Base-by-base conservation (phyloP, 2,888 invertebrate genomes). In the Caenorhabditis imperialis region DNA sequence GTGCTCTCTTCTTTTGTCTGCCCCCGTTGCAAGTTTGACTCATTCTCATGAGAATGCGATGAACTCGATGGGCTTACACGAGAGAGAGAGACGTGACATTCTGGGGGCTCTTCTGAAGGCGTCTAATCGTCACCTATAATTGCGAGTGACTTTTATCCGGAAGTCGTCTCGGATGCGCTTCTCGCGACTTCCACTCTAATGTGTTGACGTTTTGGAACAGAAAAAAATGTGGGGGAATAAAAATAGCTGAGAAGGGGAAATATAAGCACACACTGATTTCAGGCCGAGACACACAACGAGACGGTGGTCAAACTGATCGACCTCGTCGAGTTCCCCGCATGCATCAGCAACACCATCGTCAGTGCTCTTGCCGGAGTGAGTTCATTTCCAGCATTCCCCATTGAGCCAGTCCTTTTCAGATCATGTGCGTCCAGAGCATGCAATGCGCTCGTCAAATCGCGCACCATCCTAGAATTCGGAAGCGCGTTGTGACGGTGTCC, bases 361-460 rank as follows among this genome's bases (percentile, higher is more conserved):
- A n/a, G n/a, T n/a, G n/a, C n/a, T n/a, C n/a, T n/a, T n/a, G n/a
- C n/a, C n/a, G n/a, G n/a, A n/a, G n/a, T n/a, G n/a, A n/a, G n/a
- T n/a, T n/a, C n/a, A n/a, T n/a, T n/a, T n/a, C n/a, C n/a, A n/a
- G n/a, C n/a, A n/a, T n/a, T n/a, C n/a, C n/a, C n/a, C n/a, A n/a
- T n/a, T n/a, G n/a, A n/a, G n/a, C n/a, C n/a, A n/a, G n/a, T n/a
- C n/a, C n/a, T n/a, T n/a, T n/a, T n/a, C 51, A 91, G 45, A 92
- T 93, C 47, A 92, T 99, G 79, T 92, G 98, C 74, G 95, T 95
- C 88, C 91, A 91, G 60, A 92, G 94, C 88, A 91, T 95, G 90
- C 92, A 93, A 40, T 90, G 92, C 25, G 97, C 97, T 27, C 92
- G 92, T 88, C 91, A 91, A 89, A 92, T 96, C 3, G 92, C 94